Percentiles rank a stretch among this genome's conserved stretches.
Evolutionary conservation across 2,113 vertebrate genomes (phyloP).

Genomic region (Corynorhinus townsendii): DNA sequence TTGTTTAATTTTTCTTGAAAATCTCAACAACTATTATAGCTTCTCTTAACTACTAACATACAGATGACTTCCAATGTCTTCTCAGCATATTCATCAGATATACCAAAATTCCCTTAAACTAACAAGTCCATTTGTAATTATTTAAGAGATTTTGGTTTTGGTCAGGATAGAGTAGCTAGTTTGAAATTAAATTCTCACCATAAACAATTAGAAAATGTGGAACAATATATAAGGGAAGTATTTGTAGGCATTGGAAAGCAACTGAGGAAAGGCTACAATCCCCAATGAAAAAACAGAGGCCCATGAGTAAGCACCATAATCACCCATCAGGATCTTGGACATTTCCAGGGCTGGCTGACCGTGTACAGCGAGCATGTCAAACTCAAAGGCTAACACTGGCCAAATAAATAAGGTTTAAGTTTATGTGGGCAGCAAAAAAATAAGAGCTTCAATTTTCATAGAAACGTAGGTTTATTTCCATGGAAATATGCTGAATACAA

Average conservation of each 20-base stretch:
- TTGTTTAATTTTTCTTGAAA: background rate
- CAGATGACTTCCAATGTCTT: background rate
- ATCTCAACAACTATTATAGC: background rate
- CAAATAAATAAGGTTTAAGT: too few species aligned
- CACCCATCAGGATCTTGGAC: background rate
- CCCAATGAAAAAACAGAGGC: background rate
- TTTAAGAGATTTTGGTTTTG: background rate
- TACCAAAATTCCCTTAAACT: background rate
- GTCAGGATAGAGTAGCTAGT: background rate
- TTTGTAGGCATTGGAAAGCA: background rate
- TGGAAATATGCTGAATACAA: too few species aligned
- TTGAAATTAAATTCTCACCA: background rate
- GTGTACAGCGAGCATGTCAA: background rate
- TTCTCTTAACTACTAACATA: background rate
- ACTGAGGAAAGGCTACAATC: background rate
- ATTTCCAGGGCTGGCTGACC: background rate
- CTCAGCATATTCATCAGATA: background rate
- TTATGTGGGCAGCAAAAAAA: too few species aligned
- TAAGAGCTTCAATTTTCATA: too few species aligned
- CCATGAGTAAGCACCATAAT: background rate
- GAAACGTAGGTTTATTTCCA: too few species aligned
- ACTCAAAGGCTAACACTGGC: too few species aligned
- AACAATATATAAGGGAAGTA: background rate
- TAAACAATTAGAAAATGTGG: background rate
- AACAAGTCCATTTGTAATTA: background rate